phyloP scores from a whole-genome alignment of 2,113 vertebrate species.

The Deroptyus accipitrinus region DNA sequence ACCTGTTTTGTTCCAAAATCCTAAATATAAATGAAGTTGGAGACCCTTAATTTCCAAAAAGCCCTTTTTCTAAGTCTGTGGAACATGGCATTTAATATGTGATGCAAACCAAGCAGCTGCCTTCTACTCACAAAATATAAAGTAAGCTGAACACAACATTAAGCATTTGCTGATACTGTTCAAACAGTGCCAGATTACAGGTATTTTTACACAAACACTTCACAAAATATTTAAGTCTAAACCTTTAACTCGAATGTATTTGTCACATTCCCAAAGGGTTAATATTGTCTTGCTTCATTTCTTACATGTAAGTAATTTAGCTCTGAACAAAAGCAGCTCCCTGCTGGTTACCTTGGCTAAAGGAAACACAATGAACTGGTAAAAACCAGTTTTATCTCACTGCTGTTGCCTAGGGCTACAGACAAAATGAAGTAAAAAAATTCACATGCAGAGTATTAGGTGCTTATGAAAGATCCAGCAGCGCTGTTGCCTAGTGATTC shows the following conservation, averaged over 20 bases:
- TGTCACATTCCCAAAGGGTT: slow-evolving; percentile 33
- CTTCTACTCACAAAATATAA: background rate
- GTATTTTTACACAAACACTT: background rate
- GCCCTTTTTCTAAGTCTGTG: background rate
- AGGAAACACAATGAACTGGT: slow-evolving; percentile 70
- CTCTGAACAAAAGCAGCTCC: slow-evolving; percentile 46
- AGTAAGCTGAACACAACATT: background rate
- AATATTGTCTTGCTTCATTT: slow-evolving; percentile 55
- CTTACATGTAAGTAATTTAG: slow-evolving; percentile 58
- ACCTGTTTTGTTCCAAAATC: background rate
- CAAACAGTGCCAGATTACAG: background rate
- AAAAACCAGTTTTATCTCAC: slow-evolving; percentile 75
- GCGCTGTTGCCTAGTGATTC: slow-evolving; percentile 83
- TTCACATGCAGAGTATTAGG: slow-evolving; percentile 66
- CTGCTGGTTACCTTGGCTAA: slow-evolving; percentile 62
- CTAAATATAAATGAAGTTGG: background rate
- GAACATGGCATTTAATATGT: background rate
- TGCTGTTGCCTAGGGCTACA: slow-evolving; percentile 85
- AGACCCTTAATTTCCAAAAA: background rate
- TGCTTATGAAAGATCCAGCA: slow-evolving; percentile 73
- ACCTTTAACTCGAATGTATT: background rate
- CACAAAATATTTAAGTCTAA: background rate
- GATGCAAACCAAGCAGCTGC: background rate
- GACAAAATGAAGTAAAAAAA: slow-evolving; percentile 77
- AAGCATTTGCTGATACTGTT: background rate